These are phyloP conservation scores for mouse (Mus musculus) DNA, from an alignment of 2,113 vertebrate genomes.

Conservation along the genomic window DNA sequence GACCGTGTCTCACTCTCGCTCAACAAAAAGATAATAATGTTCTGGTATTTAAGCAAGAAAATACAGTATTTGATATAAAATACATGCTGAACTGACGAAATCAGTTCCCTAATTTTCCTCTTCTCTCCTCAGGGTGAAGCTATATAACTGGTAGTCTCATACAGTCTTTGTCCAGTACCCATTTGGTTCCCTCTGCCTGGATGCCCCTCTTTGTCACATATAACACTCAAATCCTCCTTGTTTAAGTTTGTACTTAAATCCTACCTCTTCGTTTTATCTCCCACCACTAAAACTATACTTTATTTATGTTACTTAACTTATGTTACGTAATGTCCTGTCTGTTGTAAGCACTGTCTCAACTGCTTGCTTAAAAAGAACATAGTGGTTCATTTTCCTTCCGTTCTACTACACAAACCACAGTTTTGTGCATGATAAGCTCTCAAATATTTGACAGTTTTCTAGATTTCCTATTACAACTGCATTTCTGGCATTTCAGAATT, in stretches of 20 bases:
- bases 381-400: background rate
- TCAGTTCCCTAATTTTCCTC: background rate
- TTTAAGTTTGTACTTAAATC: background rate
- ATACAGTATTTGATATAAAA: background rate
- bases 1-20: background rate
- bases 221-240: background rate
- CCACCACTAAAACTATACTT: background rate
- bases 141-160: background rate
- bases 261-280: background rate
- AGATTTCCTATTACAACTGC: background rate
- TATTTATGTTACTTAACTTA: background rate
- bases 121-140: background rate
- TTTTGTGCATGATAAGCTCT: background rate
- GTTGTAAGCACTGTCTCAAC: background rate
- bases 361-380: background rate
- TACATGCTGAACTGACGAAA: background rate
- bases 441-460: background rate
- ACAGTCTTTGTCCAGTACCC: background rate
- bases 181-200: background rate
- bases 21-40: background rate
- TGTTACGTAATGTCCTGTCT: background rate
- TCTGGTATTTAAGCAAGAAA: background rate
- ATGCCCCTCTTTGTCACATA: background rate
- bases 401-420: background rate
- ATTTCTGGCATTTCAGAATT: slow-evolving; percentile 24